Evolutionary conservation across 2,888 invertebrate species (phyloP), one percentile per base, ranked within the genome.

Genomic region (Euzetes globulus): DNA sequence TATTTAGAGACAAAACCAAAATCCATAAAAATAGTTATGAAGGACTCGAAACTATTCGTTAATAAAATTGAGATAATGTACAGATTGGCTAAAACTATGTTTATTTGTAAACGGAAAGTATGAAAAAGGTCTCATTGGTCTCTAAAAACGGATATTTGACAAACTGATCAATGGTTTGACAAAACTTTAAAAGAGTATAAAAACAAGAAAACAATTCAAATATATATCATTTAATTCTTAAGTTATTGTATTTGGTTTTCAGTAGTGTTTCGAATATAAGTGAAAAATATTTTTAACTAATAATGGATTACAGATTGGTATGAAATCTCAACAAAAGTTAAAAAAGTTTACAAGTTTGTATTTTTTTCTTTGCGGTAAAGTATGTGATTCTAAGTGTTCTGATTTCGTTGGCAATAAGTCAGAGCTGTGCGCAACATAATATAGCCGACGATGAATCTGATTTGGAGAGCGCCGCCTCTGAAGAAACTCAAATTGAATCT

Each of bases 221-320:
- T 13, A 29, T 22, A 25, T 55, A 25, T 25, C 55, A 55, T 55
- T 55, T 25, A 55, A 9, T 55, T 55, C 9, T 19, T 6, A 5
- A 55, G 41, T 13, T n/a, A n/a, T n/a, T n/a, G n/a, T n/a, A 9
- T 13, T 11, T 1, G 13, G 41, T 9, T 11, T 9, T 41, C 41
- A 41, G 7, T 41, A 41, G 11, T 9, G 11, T 17, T 47, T 3
- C 11, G 3, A 47, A 47, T 15, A 47, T 17, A 47, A 47, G 47
- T 47, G 3, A 52, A 19, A 19, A 22, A 19, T 4, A 52, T 19
- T 52, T n/a, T n/a, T n/a, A n/a, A n/a, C n/a, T 41, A 6, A 25
- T 15, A 65, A 65, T 65, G 65, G 65, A 65, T 65, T 65, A 65
- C 17, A 29, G 65, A 65, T n/a, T 65, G 65, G 65, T 65, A 65